Base-by-base conservation (phyloP, 2,888 invertebrate genomes). In the Tachina fera region DNA sequence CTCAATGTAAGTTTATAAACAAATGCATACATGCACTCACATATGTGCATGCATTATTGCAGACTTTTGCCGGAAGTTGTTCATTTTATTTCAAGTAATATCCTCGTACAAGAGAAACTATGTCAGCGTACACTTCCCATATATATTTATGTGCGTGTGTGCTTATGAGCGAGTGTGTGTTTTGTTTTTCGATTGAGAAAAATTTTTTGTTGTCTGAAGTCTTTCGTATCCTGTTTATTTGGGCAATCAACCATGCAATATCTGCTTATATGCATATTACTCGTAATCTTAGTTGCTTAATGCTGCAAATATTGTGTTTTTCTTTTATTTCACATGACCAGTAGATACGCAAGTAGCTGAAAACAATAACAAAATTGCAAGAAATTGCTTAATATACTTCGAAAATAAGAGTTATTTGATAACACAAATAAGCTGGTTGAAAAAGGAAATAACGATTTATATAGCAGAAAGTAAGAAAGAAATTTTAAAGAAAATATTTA, bases 21-120 rank as follows among this genome's bases (percentile, higher is more conserved):
- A 63, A 56, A 22, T 63, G 47, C 31, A 71, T 63, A 11, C 63
- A 19, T 45, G 19, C 31, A 31, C 31, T 31, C 22, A 56, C 47
- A 16, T 31, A 31, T 31, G 31, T 31, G 6, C 31, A 31, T 31
- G 6, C 31, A 31, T 56, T 76, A 67, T 49, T 65, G 49, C 56
- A 80, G 72, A 79, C 49, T 72, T 56, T 58, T 72, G 71, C 79
- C 79, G 79, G 65, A 80, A 80, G 79, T 56, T 72, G 72, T 72
- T 80, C 63, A 72, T 65, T 72, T 72, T 79, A 47, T 71, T 65
- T 41, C n/a, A 9, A 47, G 58, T n/a, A 5, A 3, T 31, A 31
- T 31, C 31, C 31, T 31, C 14, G 49, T 45, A 63, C 51, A 72
- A 80, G 65, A 47, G 19, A 47, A 72, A 53, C 19, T 39, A 51